Evolutionary conservation across 2,888 invertebrate genomes (phyloP), one percentile per base, ranked within the genome.

Genomic region (Epinotia bilunana): DNA sequence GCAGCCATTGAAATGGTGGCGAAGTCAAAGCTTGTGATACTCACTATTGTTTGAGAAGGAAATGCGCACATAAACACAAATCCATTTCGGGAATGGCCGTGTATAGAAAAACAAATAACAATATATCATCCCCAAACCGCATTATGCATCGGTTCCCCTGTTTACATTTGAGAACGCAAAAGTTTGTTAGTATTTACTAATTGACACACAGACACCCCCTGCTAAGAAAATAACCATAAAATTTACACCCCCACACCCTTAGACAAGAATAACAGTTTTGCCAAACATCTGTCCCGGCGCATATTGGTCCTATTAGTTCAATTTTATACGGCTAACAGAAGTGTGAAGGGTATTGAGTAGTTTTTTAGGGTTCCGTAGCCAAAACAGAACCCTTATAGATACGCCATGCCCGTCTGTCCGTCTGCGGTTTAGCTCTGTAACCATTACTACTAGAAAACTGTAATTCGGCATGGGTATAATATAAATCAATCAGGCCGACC

Each of bases 201-300:
- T 77, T 77, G 77, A 71, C 74, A 74, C 74, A 64, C 68, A 68
- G 71, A 69, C 72, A 68, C 67, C 71, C 71, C 77, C 76, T 63
- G 67, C 67, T 67, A 68, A 70, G 64, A 72, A 69, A 74, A 78
- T 73, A 78, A 76, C 74, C 73, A 72, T 76, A 77, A 76, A 76
- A 77, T 71, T 58, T 12, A 73, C 73, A 78, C 53, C 61, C 73
- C 60, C 68, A 23, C 73, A 58, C 65, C 69, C 73, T 16, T 64
- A 9, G 64, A 77, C 76, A 79, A 63, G 78, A 79, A 79, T 79
- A 79, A 77, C 79, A 78, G 62, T 74, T 76, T 73, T 58, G 58
- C 69, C 72, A 60, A 78, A 72, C 79, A 79, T 79, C 79, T 79
- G 78, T 74, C 76, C 69, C 58, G 74, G 71, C n/a, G 39, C 77